phyloP scores from a whole-genome alignment of 1,140 invertebrate genomes.

The Orussus abietinus region DNA sequence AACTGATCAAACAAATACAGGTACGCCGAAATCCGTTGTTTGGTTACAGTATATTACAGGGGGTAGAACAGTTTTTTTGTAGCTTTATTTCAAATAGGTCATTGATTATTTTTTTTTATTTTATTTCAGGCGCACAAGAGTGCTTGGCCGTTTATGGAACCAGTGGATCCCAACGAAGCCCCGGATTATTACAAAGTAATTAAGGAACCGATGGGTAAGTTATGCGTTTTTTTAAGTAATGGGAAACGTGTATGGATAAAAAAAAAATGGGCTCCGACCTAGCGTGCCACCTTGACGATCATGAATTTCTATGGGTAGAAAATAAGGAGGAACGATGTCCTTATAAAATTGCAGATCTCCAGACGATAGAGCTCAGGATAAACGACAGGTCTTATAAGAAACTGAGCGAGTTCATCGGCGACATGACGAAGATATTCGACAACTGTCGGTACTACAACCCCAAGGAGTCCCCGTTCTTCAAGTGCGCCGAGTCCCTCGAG shows the following conservation, averaged over 20 bases:
- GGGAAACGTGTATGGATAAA: too few relatives aligned
- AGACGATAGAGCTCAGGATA: slow-evolving; percentile 87
- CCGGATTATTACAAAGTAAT: slow-evolving; percentile 97
- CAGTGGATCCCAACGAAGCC: slow-evolving; percentile 90
- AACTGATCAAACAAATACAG: slow-evolving; percentile 88
- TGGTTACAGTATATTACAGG: too few relatives aligned
- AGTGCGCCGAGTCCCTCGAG: slow-evolving; percentile 91
- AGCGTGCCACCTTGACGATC: too few relatives aligned
- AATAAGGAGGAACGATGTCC: too few relatives aligned
- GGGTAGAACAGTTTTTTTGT: too few relatives aligned
- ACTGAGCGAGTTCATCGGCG: slow-evolving; percentile 91
- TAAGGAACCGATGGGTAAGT: slow-evolving; percentile 96
- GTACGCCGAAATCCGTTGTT: slow-evolving; percentile 47
- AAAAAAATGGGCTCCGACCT: too few relatives aligned
- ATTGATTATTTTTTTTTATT: slow-evolving; percentile 21
- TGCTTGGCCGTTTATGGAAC: slow-evolving; percentile 96
- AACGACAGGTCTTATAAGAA: slow-evolving; percentile 79
- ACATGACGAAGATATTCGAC: slow-evolving; percentile 97
- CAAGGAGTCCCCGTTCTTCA: slow-evolving; percentile 90
- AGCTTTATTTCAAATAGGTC: slow-evolving; percentile 13
- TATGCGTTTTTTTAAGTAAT: too few relatives aligned
- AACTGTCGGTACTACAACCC: slow-evolving; percentile 98
- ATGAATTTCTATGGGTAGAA: too few relatives aligned
- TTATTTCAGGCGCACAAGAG: slow-evolving; percentile 75
- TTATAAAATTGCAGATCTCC: slow-evolving; percentile 75